Evolutionary conservation across 1,140 invertebrate genomes (phyloP).

Genomic region (Oncopodura yosiiana): DNA sequence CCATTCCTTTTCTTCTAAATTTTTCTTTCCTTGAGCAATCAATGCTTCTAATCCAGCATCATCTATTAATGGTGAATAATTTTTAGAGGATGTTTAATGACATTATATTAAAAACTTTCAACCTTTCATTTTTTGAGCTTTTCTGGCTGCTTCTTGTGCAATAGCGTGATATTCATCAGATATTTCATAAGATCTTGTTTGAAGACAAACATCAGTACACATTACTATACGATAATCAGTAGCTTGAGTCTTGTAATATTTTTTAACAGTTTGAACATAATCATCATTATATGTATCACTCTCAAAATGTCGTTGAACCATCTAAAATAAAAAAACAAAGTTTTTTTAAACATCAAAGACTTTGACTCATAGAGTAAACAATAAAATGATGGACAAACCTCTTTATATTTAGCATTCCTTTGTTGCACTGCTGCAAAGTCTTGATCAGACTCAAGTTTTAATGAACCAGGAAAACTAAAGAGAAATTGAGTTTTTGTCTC

Average conservation of each 20-base stretch:
- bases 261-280: constrained; percentile 21
- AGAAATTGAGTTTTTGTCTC: neutral
- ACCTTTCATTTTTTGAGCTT: constrained; percentile 10
- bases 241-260: constrained; percentile 10
- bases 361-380: neutral
- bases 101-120: neutral
- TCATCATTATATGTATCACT: constrained; percentile 13
- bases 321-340: neutral
- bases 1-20: constrained; percentile 10
- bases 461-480: no score
- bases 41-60: constrained; percentile 9
- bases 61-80: neutral
- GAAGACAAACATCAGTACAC: constrained; percentile 11
- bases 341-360: neutral
- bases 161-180: constrained; percentile 23
- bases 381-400: neutral
- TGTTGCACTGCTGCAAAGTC: no score
- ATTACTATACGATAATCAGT: constrained; percentile 16
- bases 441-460: no score
- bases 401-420: neutral
- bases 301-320: constrained; percentile 24
- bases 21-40: constrained; percentile 1
- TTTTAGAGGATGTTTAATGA: neutral
- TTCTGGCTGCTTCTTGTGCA: constrained; percentile 8
- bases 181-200: constrained; percentile 21